A percentile compares a stretch with the other conserved stretches of the same genome.
Conservation (phyloP, 2,113 vertebrate species). For the Myanophis thanlyinensis region DNA sequence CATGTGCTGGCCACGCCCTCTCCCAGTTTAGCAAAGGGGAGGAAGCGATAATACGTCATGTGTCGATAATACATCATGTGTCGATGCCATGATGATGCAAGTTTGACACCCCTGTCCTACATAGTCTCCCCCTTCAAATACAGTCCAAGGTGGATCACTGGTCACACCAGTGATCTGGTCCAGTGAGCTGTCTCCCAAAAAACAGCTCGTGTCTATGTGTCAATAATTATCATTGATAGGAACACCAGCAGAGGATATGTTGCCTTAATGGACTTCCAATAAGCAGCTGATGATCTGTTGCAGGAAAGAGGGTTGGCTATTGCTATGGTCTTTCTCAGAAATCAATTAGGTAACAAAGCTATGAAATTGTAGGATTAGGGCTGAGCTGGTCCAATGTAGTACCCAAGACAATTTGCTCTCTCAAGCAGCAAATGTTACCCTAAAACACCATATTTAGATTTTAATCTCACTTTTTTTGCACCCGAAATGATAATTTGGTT, state of each 20-base stretch:
- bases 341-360: not conserved
- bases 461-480: not conserved
- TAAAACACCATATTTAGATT: not conserved
- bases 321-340: not conserved
- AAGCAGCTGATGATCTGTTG: not conserved
- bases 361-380: not conserved
- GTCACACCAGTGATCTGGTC: not conserved
- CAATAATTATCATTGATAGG: not conserved
- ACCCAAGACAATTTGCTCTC: not conserved
- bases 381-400: not conserved
- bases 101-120: too few relatives aligned
- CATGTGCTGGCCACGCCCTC: too few relatives aligned
- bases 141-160: not conserved
- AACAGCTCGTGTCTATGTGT: not conserved
- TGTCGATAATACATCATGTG: too few relatives aligned
- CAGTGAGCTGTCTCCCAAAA: not conserved
- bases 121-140: not conserved
- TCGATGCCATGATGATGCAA: too few relatives aligned
- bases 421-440: not conserved
- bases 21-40: too few relatives aligned
- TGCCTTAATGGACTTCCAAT: not conserved
- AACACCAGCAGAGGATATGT: not conserved
- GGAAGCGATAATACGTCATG: too few relatives aligned
- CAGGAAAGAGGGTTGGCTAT: not conserved
- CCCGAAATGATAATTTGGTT: not conserved